A percentile compares a stretch with the other conserved stretches of the same genome.
Evolutionary conservation across 2,797 vertebrate genomes (phyloP).

Genomic region (Pampus argenteus): DNA sequence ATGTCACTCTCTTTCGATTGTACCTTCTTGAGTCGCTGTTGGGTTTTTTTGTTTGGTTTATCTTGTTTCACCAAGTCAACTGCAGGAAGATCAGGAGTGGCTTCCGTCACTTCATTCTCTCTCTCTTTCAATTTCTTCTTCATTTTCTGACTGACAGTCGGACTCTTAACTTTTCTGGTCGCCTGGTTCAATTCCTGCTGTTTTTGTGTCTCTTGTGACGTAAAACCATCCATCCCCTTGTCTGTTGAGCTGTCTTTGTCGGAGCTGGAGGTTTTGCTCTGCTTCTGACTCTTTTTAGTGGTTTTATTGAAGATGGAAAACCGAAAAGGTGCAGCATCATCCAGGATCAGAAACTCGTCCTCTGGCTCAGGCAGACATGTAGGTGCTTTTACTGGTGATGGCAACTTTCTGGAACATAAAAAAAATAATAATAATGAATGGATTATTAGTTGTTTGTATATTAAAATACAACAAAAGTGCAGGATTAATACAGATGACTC

Average conservation of each 20-base stretch:
- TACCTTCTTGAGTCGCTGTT: slow-evolving; percentile 17
- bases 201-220: slow-evolving; percentile 14
- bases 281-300: slow-evolving; percentile 38
- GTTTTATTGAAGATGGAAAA: slow-evolving; percentile 76
- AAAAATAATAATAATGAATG: background rate
- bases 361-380: slow-evolving; percentile 65
- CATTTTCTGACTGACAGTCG: slow-evolving; percentile 16
- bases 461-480: background rate
- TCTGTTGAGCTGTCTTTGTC: slow-evolving; percentile 52
- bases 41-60: slow-evolving; percentile 51
- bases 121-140: slow-evolving; percentile 46
- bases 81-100: slow-evolving; percentile 14
- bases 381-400: slow-evolving; percentile 43
- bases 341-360: slow-evolving; percentile 84
- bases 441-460: background rate
- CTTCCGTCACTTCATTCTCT: slow-evolving; percentile 14
- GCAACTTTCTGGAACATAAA: slow-evolving; percentile 55
- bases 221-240: background rate
- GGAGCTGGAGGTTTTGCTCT: slow-evolving; percentile 36
- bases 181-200: slow-evolving; percentile 9
- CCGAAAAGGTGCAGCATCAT: slow-evolving; percentile 71
- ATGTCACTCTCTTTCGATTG: slow-evolving; percentile 22
- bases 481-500: background rate
- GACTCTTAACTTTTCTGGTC: slow-evolving; percentile 3
- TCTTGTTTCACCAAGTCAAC: slow-evolving; percentile 21